Evolutionary conservation across 1,140 invertebrate species (phyloP).

Genomic region (Drosophila grimshawi): DNA sequence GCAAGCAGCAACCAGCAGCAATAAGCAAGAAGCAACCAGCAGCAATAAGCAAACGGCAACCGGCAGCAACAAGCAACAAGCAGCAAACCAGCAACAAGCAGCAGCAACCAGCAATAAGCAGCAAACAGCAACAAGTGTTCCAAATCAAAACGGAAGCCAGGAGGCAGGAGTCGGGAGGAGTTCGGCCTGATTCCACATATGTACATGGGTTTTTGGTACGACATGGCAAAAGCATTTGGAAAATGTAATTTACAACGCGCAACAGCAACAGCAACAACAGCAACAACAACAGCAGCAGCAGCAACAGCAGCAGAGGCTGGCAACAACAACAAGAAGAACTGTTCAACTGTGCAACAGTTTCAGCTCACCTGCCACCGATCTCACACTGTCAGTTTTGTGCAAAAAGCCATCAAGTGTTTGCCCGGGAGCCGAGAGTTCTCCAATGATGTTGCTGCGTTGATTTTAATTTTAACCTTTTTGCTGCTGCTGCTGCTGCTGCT

Average conservation of each 20-base stretch:
- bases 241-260: constrained; percentile 84
- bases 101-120: not conserved
- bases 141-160: constrained; percentile 79
- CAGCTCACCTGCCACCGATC: constrained; percentile 78
- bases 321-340: constrained; percentile 33
- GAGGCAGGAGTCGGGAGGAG: constrained; percentile 20
- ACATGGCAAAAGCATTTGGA: constrained; percentile 84
- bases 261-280: constrained; percentile 18
- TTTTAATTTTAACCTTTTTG: constrained; percentile 80
- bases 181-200: constrained; percentile 68
- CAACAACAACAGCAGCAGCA: constrained; percentile 12
- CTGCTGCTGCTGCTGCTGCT: constrained; percentile 20
- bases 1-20: constrained; percentile 19
- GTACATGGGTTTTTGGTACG: constrained; percentile 80
- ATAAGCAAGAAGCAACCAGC: not conserved
- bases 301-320: not conserved
- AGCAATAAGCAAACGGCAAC: constrained; percentile 20
- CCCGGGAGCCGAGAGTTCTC: constrained; percentile 38
- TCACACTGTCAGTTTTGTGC: constrained; percentile 56
- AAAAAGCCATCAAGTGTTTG: constrained; percentile 50
- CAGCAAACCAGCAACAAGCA: constrained; percentile 1
- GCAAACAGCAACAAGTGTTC: constrained; percentile 66
- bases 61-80: constrained; percentile 11
- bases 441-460: constrained; percentile 51
- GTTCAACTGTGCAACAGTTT: constrained; percentile 59